Percentiles rank a stretch among this genome's conserved stretches.
Evolutionary conservation across 2,888 invertebrate genomes (phyloP).

Genomic region (Polydrusus cervinus): DNA sequence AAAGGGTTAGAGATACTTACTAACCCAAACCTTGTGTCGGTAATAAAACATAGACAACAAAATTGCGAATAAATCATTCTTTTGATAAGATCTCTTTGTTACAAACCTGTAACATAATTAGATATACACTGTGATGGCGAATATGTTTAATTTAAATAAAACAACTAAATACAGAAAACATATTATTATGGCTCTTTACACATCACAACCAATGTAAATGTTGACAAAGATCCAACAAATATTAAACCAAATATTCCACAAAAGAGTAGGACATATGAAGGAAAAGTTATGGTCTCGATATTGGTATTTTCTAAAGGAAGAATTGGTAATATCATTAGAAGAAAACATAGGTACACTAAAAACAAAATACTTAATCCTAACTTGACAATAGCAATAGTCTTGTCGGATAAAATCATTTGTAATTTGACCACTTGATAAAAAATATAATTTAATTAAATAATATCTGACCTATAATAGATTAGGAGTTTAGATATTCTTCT

Average conservation of each 20-base stretch:
- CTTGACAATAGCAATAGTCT: constrained; percentile 59
- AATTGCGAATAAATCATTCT: too few relatives aligned
- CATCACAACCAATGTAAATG: constrained; percentile 65
- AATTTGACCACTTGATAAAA: not conserved
- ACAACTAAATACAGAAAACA: constrained; percentile 17
- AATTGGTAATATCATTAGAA: constrained; percentile 65
- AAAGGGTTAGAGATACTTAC: too few relatives aligned
- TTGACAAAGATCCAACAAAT: constrained; percentile 64
- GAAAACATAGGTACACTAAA: constrained; percentile 63
- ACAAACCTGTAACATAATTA: too few relatives aligned
- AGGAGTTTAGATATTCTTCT: constrained; percentile 74
- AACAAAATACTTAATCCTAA: constrained; percentile 59
- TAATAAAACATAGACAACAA: too few relatives aligned
- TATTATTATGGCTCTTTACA: constrained; percentile 19
- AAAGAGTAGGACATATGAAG: constrained; percentile 61
- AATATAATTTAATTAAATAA: not conserved
- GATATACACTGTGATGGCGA: not conserved
- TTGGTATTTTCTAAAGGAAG: constrained; percentile 64
- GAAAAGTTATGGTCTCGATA: constrained; percentile 59
- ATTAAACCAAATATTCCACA: constrained; percentile 64
- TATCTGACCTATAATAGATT: constrained; percentile 6
- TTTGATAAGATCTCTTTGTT: too few relatives aligned
- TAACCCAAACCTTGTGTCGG: too few relatives aligned
- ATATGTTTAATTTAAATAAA: constrained; percentile 31
- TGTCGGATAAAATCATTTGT: constrained; percentile 60